Conservation (phyloP, 2,888 invertebrate genomes). For the Yponomeuta malinellus region DNA sequence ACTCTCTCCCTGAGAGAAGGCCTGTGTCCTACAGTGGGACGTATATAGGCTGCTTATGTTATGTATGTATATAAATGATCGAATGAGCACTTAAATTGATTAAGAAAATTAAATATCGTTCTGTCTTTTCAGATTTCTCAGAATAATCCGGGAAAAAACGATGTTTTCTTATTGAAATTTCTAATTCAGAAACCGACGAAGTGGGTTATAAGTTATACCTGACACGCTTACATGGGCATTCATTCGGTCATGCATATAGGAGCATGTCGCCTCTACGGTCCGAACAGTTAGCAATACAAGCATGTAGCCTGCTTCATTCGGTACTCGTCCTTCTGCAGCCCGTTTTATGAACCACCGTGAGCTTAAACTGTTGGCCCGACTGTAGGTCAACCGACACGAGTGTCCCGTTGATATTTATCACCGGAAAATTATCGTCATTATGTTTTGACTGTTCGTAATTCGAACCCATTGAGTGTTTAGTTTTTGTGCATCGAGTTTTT, state of each 20-base stretch:
- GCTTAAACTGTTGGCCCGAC: conserved; percentile 1
- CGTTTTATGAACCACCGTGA: no score
- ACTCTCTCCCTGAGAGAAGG: no score
- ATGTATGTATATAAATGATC: no score
- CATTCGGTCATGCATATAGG: conserved; percentile 9
- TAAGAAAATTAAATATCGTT: no score
- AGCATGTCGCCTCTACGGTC: not conserved
- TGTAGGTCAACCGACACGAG: conserved; percentile 32
- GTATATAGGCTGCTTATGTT: no score
- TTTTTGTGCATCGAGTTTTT: not conserved
- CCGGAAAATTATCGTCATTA: conserved; percentile 66
- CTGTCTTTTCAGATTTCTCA: no score
- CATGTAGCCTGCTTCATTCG: no score
- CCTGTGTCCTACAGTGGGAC: no score
- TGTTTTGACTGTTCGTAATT: conserved; percentile 51
- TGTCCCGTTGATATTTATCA: conserved; percentile 69
- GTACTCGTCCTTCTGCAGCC: no score
- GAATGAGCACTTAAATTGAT: no score
- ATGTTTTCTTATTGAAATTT: not conserved
- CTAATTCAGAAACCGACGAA: not conserved
- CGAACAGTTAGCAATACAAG: no score
- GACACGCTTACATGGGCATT: conserved; percentile 8
- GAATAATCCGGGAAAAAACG: no score
- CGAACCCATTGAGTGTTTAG: conserved; percentile 30
- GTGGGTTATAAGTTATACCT: not conserved